Conservation (phyloP, 2,888 invertebrate genomes). For the Eupelmus urozonus region DNA sequence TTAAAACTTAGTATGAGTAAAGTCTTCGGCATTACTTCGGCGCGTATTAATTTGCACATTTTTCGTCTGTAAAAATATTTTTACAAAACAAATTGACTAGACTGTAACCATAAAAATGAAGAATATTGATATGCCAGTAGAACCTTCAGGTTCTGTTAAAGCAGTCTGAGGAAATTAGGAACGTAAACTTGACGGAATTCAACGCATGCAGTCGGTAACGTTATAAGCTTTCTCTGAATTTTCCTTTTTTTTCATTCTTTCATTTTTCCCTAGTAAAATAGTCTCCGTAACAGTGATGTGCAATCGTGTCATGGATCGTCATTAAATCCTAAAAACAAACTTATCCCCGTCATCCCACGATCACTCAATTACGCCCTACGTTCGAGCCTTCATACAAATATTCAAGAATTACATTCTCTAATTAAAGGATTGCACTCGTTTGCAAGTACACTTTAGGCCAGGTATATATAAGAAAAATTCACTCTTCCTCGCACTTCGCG, state of each 20-base stretch:
- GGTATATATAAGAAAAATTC: slow-evolving; percentile 20
- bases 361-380: not conserved
- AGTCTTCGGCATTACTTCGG: not conserved
- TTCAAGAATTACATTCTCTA: not conserved
- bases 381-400: not conserved
- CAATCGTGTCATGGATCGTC: not conserved
- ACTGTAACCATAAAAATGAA: not conserved
- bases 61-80: not conserved
- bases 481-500: not conserved
- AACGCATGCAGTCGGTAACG: not conserved
- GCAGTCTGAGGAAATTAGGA: slow-evolving; percentile 20
- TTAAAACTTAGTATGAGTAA: not conserved
- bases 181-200: slow-evolving; percentile 6
- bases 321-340: not conserved
- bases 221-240: not conserved
- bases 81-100: slow-evolving; percentile 4
- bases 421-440: slow-evolving; percentile 29
- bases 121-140: not conserved
- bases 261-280: not conserved
- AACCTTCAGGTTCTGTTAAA: not conserved
- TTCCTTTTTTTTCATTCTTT: not conserved
- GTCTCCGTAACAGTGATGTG: slow-evolving; percentile 1
- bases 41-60: not conserved
- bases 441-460: slow-evolving; percentile 53
- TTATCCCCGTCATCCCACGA: not conserved